These are phyloP conservation scores for Anguilla rostrata DNA, from an alignment of 2,113 vertebrate species.

Conservation along the genomic window DNA sequence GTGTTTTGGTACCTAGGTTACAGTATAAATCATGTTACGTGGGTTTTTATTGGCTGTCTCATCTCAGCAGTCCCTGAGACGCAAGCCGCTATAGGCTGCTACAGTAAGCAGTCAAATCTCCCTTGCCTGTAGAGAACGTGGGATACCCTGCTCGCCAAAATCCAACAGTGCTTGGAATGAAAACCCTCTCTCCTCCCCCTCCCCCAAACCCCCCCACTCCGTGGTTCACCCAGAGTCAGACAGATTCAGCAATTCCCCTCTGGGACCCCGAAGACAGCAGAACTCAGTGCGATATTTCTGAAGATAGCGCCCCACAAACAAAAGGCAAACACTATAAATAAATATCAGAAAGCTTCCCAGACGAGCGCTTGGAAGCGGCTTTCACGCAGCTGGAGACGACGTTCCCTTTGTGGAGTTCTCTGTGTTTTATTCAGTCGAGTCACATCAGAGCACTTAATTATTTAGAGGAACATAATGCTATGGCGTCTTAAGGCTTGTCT, in stretches of 20 bases:
- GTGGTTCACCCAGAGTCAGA: not conserved
- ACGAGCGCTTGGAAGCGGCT: not conserved
- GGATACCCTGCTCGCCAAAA: not conserved
- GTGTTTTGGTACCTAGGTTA: not conserved
- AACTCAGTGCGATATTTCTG: not conserved
- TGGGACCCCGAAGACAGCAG: not conserved
- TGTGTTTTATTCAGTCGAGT: not conserved
- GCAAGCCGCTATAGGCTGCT: not conserved
- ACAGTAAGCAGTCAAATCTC: not conserved
- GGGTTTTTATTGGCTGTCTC: not conserved
- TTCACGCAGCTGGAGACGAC: not conserved
- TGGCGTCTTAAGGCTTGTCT: not conserved
- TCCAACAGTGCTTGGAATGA: not conserved
- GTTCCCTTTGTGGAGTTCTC: not conserved
- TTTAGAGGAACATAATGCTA: constrained; percentile 4
- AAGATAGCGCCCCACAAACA: not conserved
- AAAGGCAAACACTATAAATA: not conserved
- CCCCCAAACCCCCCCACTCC: not conserved
- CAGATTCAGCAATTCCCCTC: not conserved
- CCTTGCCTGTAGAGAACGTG: not conserved
- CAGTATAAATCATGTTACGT: not conserved
- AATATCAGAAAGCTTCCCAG: not conserved
- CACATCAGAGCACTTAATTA: not conserved
- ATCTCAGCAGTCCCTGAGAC: not conserved
- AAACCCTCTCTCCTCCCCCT: not conserved